A percentile compares a stretch with the other conserved stretches of the same genome.
These are phyloP conservation scores for Pachyuromys duprasi DNA, from an alignment of 2,797 vertebrate genomes.

Conservation along the genomic window DNA sequence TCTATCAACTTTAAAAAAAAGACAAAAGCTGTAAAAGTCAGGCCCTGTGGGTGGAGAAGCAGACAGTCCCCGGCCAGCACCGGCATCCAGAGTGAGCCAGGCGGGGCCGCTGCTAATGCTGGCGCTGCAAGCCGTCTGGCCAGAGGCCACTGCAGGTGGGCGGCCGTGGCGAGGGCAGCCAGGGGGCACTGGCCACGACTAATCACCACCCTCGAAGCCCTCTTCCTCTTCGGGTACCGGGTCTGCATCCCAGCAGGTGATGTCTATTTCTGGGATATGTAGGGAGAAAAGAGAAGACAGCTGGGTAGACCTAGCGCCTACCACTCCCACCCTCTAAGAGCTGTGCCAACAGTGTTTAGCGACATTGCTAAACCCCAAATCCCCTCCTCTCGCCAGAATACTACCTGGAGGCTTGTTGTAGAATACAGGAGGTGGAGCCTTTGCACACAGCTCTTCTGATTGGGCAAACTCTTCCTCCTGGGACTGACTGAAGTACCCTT, in stretches of 20 bases:
- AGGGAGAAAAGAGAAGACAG: neutral
- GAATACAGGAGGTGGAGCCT: conserved; percentile 93
- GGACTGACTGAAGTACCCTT: conserved; percentile 97
- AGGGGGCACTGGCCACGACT: conserved; percentile 29
- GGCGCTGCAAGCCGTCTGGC: conserved; percentile 71
- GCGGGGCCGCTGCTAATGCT: conserved; percentile 77
- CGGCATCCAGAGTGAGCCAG: conserved; percentile 77
- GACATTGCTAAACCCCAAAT: neutral
- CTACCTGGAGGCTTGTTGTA: conserved; percentile 98
- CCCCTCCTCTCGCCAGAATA: neutral
- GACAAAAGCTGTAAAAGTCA: conserved; percentile 86
- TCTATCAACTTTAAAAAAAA: conserved; percentile 87
- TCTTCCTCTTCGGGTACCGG: conserved; percentile 96
- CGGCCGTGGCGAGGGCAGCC: conserved; percentile 68
- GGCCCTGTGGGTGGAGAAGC: conserved; percentile 77
- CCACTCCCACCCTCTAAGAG: neutral
- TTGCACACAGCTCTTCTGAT: conserved; percentile 93
- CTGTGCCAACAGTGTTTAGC: neutral
- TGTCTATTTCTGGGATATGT: conserved; percentile 93
- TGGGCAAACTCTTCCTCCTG: conserved; percentile 96
- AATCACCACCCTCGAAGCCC: conserved; percentile 88
- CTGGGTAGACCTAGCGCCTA: neutral
- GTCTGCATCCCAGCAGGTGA: conserved; percentile 98
- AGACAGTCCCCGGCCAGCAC: conserved; percentile 65
- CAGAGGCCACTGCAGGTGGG: conserved; percentile 64